Evolutionary conservation across 2,797 vertebrate genomes (phyloP).

Genomic region (Octomys mimax): DNA sequence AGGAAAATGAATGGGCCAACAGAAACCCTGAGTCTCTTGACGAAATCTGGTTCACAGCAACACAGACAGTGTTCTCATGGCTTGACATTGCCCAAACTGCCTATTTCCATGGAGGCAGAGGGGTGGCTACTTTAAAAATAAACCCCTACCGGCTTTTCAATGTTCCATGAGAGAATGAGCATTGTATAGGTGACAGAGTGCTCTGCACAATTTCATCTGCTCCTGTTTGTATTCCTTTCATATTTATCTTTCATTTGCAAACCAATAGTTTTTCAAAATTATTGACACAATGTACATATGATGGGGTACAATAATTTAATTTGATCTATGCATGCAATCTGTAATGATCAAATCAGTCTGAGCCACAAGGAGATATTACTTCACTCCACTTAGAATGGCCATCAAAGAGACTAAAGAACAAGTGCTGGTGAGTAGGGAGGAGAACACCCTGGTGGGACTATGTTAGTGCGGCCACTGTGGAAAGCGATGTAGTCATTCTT

Average conservation of each 20-base stretch:
- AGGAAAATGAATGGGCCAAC: background rate
- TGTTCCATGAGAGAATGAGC: background rate
- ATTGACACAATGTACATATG: background rate
- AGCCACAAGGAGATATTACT: background rate
- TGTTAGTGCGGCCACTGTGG: background rate
- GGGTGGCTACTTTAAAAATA: background rate
- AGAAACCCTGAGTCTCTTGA: background rate
- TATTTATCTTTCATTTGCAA: constrained; percentile 23
- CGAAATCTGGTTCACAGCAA: background rate
- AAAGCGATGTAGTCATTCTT: background rate
- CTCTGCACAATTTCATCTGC: background rate
- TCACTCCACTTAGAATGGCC: background rate
- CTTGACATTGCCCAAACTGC: background rate
- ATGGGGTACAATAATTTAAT: background rate
- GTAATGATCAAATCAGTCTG: background rate
- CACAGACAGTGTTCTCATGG: background rate
- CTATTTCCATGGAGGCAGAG: background rate
- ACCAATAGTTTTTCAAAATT: background rate
- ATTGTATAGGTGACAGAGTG: background rate
- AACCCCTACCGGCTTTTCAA: background rate
- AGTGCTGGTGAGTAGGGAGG: background rate
- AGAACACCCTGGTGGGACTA: background rate
- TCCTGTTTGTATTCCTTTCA: background rate
- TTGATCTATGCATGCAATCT: background rate
- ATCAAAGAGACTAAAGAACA: background rate